These are phyloP conservation scores for Falco rusticolus DNA, from an alignment of 2,797 vertebrate species.

Conservation along the genomic window DNA sequence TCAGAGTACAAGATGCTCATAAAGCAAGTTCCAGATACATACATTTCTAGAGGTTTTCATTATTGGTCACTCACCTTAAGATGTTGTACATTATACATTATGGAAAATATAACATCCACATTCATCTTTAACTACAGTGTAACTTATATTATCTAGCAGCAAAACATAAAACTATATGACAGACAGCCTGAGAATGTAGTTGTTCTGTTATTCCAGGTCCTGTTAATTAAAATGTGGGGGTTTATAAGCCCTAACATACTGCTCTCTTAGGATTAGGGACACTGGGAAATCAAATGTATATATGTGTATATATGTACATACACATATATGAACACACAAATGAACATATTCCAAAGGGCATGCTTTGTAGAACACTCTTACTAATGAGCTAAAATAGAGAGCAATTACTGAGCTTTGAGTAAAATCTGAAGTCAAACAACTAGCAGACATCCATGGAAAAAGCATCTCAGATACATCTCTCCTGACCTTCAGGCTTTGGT, in stretches of 20 bases:
- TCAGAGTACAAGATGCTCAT: background rate
- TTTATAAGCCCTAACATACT: background rate
- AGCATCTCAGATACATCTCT: background rate
- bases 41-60: background rate
- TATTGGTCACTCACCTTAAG: background rate
- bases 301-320: background rate
- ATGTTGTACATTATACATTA: background rate
- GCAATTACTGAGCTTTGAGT: background rate
- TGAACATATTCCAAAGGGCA: accelerated
- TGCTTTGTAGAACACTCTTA: background rate
- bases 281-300: background rate
- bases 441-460: background rate
- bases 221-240: background rate
- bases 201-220: background rate
- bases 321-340: background rate
- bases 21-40: background rate
- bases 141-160: background rate
- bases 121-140: background rate
- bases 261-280: background rate
- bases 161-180: background rate
- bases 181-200: background rate
- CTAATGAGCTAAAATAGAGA: background rate
- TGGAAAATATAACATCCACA: background rate
- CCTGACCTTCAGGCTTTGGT: background rate
- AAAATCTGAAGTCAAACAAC: background rate